Evolutionary conservation across 2,797 vertebrate genomes (phyloP), one percentile per base, ranked within the genome.

Genomic region (Neopelma chrysocephalum): DNA sequence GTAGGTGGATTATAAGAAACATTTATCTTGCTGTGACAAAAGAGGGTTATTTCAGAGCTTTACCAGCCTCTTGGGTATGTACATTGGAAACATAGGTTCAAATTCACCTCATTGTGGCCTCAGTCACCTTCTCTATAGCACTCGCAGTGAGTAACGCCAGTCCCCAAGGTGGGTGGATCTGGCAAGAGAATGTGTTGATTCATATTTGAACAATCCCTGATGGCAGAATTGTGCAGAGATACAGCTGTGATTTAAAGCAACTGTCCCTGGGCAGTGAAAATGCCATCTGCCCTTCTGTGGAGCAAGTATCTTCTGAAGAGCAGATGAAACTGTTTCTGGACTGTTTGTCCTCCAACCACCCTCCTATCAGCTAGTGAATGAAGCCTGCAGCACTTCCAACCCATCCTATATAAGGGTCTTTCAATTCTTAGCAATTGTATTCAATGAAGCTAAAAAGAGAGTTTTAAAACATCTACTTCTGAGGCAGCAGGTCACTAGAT

Each of bases 291-390:
- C 42, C n/a, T 88, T 45, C 50, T 61, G 40, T 57, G 51, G 27
- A 70, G 17, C 12, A 69, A 64, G 16, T n/a, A 19, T 43, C 12
- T 87, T 73, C 38, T 5, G 4, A 75, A 47, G 19, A 60, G 15
- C 29, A 77, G 48, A 51, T 66, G 16, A 77, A 73, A 66, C 19
- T 9, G 6, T 73, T 79, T 66, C 50, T 60, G 34, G 36, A 29
- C 18, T 10, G 8, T 32, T 92, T 61, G 25, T 62, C 8, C 22
- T 31, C 9, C 26, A 82, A 1, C 23, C 29, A 56, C 34, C 13
- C 25, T 54, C 38, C 50, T 0, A 0, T 36, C 36, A 78, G n/a
- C 18, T 57, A 26, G n/a, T 17, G 34, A 85, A 61, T 0, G 1
- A 82, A 68, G 25, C 12, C 48, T 92, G 25, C 6, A 71, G 42